Evolutionary conservation across 2,113 vertebrate genomes (phyloP).

Genomic region (Melanerpes aurifrons): DNA sequence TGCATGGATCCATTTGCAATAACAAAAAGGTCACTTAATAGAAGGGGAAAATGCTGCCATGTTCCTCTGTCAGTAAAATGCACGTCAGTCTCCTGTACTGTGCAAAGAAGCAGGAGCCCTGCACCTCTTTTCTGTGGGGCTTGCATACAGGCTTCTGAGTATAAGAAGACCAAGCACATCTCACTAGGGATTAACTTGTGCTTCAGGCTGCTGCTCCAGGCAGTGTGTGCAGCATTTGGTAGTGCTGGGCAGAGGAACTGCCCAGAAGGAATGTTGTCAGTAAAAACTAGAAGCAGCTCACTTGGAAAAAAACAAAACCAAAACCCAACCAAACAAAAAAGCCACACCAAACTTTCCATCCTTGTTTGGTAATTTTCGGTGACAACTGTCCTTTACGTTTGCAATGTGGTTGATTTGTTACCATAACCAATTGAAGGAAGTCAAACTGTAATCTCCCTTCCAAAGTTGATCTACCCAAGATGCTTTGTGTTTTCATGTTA

Average conservation of each 20-base stretch:
- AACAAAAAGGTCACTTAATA: background rate
- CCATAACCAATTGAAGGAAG: conserved; percentile 3
- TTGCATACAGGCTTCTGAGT: background rate
- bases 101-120: conserved; percentile 8
- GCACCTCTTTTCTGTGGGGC: background rate
- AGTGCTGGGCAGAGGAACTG: background rate
- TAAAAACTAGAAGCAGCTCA: conserved; percentile 26
- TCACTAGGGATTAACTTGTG: background rate
- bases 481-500: background rate
- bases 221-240: background rate
- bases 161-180: background rate
- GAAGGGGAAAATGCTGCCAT: background rate
- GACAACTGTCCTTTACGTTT: background rate
- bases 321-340: background rate
- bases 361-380: conserved; percentile 1
- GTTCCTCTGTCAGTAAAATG: background rate
- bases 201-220: background rate
- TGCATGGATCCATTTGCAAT: background rate
- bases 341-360: background rate
- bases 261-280: conserved; percentile 31
- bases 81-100: background rate
- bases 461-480: background rate
- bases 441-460: background rate
- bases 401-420: background rate
- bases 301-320: background rate